Percentiles rank a stretch among this genome's conserved stretches.
These are phyloP conservation scores for Pachypanchax playfairii DNA, from an alignment of 2,113 vertebrate species.

Conservation along the genomic window DNA sequence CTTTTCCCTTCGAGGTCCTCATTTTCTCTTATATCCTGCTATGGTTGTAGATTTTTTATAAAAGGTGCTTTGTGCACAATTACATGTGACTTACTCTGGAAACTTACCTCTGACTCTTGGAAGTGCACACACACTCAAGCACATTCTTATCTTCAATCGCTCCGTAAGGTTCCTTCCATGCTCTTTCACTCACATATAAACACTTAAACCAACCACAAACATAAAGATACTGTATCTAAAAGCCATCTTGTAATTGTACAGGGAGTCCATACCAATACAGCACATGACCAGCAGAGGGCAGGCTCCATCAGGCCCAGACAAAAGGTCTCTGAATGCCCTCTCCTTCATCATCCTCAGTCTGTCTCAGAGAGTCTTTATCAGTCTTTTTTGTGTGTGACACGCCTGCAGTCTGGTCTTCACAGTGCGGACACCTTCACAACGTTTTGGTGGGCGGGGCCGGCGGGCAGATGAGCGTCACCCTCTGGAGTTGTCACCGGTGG, in stretches of 20 bases:
- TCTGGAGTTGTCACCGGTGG: constrained; percentile 89
- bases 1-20: constrained; percentile 16
- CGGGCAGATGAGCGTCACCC: constrained; percentile 77
- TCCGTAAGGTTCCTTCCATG: constrained; percentile 5
- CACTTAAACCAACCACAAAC: constrained; percentile 49
- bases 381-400: constrained; percentile 28
- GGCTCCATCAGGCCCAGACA: constrained; percentile 52
- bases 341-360: constrained; percentile 39
- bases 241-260: constrained; percentile 52
- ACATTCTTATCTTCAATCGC: constrained; percentile 27
- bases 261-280: constrained; percentile 73
- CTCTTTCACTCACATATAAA: constrained; percentile 37
- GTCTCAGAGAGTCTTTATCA: constrained; percentile 51
- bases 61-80: constrained; percentile 80
- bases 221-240: constrained; percentile 64
- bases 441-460: constrained; percentile 80
- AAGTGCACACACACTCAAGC: constrained; percentile 48
- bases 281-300: constrained; percentile 74
- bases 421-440: constrained; percentile 96
- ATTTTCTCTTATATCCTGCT: constrained; percentile 27
- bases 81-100: constrained; percentile 65
- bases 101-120: constrained; percentile 47
- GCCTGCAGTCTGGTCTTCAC: constrained; percentile 75
- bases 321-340: constrained; percentile 41
- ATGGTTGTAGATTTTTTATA: constrained; percentile 51